These are phyloP conservation scores for Phania funesta DNA, from an alignment of 2,888 invertebrate genomes.

Conservation along the genomic window DNA sequence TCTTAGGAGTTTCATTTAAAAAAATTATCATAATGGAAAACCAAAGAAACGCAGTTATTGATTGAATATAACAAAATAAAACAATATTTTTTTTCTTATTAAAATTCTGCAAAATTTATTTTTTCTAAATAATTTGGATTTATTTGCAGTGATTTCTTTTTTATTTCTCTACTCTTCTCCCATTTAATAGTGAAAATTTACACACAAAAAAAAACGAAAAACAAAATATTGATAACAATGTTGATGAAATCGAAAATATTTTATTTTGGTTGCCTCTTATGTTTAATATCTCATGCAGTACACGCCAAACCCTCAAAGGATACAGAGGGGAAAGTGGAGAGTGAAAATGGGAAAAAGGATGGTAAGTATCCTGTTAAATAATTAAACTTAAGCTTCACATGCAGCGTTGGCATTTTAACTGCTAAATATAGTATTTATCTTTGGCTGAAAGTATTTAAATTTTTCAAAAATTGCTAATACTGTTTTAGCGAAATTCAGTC, in stretches of 20 bases:
- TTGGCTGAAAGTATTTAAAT: no score
- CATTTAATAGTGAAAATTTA: background rate
- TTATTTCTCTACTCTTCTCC: background rate
- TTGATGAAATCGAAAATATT: slow-evolving; percentile 50
- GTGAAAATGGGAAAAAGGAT: slow-evolving; percentile 30
- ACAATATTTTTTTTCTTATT: no score
- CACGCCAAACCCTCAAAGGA: slow-evolving; percentile 58
- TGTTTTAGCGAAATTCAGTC: no score
- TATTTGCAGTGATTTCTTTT: slow-evolving; percentile 10
- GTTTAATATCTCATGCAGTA: slow-evolving; percentile 31
- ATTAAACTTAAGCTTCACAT: background rate
- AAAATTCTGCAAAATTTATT: no score
- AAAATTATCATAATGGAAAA: no score
- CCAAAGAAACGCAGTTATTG: no score
- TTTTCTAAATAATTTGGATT: no score
- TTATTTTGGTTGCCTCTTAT: slow-evolving; percentile 28
- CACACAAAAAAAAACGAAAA: background rate
- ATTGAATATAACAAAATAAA: no score
- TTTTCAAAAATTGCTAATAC: no score
- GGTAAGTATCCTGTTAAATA: slow-evolving; percentile 30
- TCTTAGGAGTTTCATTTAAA: no score
- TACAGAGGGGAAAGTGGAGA: slow-evolving; percentile 35
- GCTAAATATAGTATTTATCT: no score
- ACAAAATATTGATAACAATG: slow-evolving; percentile 29
- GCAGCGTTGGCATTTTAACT: no score